Base-by-base conservation (phyloP, 2,888 invertebrate genomes). In the Heliconius ismenius region DNA sequence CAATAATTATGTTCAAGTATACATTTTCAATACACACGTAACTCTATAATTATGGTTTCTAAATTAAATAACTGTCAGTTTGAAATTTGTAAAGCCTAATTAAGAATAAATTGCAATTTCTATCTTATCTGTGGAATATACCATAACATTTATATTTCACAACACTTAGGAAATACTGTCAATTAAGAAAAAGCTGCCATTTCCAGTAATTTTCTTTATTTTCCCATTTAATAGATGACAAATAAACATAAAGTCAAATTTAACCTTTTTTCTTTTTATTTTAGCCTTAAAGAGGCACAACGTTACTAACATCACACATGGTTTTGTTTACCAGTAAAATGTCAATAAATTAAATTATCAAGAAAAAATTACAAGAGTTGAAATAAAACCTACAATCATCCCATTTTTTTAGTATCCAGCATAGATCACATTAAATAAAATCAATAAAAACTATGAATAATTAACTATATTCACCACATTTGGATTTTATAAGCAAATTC, bases 151-250 rank as follows among this genome's bases (percentile, higher is more conserved):
- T 39, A 15, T 26, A 67, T 67, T 67, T 39, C 18, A 67, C 13
- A 43, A 39, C 67, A 43, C 15, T 24, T 67, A 67, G 39, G 24
- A 43, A 67, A 67, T 43, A 67, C 39, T 67, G 26, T 39, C 13
- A 13, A 10, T 24, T 39, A 3, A 24, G 24, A n/a, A 39, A 24
- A 43, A 24, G 39, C 39, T 36, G n/a, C n/a, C 39, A 7, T 67
- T 67, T 67, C 13, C 24, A 60, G 24, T 60, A 49, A 21, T 49
- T 49, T 58, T 54, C 21, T 54, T 7, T n/a, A 54, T 7, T n/a
- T n/a, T 54, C n/a, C 21, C 54, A 54, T 54, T 54, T 3, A 21
- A 54, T 54, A 43, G 6, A 7, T 21, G 2, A 21, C 3, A 58
- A n/a, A 58, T 58, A 58, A 58, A n/a, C 58, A 43, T 13, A 58